These are phyloP conservation scores for Beaufortia kweichowensis DNA, from an alignment of 2,113 vertebrate genomes.

Conservation along the genomic window DNA sequence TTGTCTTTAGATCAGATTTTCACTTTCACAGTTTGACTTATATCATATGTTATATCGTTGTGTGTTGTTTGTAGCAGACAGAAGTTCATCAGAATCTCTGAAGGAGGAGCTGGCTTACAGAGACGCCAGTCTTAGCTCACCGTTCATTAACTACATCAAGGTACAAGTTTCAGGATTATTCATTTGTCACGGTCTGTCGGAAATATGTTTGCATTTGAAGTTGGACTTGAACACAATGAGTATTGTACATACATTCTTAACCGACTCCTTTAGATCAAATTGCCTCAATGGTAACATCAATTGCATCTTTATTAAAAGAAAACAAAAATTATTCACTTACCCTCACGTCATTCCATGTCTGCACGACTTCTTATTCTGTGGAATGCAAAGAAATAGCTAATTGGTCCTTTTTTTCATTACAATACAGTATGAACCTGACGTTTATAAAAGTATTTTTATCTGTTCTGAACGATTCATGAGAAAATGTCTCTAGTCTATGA, in stretches of 20 bases:
- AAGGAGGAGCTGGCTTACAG: conserved; percentile 71
- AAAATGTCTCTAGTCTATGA: neutral
- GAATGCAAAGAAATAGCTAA: too few species aligned
- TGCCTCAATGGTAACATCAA: too few species aligned
- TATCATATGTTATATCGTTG: too few species aligned
- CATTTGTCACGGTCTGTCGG: neutral
- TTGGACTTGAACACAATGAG: neutral
- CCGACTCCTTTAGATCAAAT: too few species aligned
- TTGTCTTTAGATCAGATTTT: too few species aligned
- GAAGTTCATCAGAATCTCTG: conserved; percentile 68
- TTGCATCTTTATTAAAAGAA: too few species aligned
- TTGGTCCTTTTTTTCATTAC: neutral
- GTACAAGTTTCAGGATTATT: conserved; percentile 64
- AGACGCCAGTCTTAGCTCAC: conserved; percentile 72
- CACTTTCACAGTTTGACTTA: too few species aligned
- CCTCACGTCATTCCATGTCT: neutral
- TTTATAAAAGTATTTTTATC: neutral
- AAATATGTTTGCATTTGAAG: neutral
- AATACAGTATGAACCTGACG: neutral
- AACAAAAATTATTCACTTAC: too few species aligned
- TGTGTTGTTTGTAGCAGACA: conserved; percentile 44
- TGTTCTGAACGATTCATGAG: neutral
- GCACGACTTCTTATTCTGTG: neutral
- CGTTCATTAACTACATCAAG: conserved; percentile 86
- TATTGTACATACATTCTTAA: too few species aligned